Base-by-base conservation (phyloP, 2,888 invertebrate species). In the Drosophila subquinaria region DNA sequence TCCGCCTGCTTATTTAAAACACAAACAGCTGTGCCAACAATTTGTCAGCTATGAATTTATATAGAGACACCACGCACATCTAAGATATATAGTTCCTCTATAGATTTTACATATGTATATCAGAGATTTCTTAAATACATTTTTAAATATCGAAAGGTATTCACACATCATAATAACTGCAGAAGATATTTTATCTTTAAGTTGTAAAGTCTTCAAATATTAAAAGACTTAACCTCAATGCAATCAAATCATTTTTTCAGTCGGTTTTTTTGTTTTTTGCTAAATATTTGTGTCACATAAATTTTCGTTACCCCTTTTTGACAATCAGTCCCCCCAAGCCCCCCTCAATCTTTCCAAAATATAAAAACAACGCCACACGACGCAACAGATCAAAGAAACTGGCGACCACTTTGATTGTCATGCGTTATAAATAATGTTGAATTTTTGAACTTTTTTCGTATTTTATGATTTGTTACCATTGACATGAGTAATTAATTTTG, bases 401-500 rank as follows among this genome's bases (percentile, higher is more conserved):
- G 48, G 50, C 74, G 74, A 67, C 62, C 82, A 68, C 64, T 88
- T 69, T 82, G 86, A 82, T 87, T 81, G 82, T 83, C 63, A 60
- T 76, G 77, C 68, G 53, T 73, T 78, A 89, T 84, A 88, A 88
- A 84, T 90, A 89, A 82, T 79, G 76, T 68, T 63, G 63, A 79
- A 73, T 76, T 76, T 65, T 81, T 52, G 50, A 69, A 67, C 72
- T 63, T 61, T 69, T 48, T 27, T 56, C 27, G 57, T 60, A 53
- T 69, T 77, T 87, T 78, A 89, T 83, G 82, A 83, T 83, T 83
- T 89, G 81, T 86, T 73, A 72, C 69, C 64, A 65, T 69, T 90
- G 90, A 87, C 90, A 87, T 75, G 73, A 89, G 90, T 81, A 79
- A 87, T 90, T 84, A 83, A 79, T 79, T 76, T 64, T 89, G 86